Percentiles rank a stretch among this genome's conserved stretches.
phyloP scores from a whole-genome alignment of 1,140 invertebrate species.

The Phenacoccus solenopsis region DNA sequence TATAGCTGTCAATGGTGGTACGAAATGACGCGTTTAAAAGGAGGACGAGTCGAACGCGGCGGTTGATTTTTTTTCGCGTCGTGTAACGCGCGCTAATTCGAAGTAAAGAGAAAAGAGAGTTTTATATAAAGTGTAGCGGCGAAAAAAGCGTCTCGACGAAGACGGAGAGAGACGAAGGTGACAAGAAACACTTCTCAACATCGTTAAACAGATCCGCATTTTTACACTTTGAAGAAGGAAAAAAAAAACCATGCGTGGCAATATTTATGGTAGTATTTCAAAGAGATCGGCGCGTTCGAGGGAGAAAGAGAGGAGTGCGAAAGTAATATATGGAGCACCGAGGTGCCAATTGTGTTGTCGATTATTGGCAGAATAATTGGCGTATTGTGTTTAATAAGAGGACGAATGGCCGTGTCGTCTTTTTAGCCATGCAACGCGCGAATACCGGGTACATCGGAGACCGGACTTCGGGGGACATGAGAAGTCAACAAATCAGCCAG shows the following conservation, averaged over 20 bases:
- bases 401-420: slow-evolving; percentile 11
- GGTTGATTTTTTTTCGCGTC: background rate
- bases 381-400: slow-evolving; percentile 16
- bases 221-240: slow-evolving; percentile 9
- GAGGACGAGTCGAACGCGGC: no score
- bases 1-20: no score
- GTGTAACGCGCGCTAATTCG: background rate
- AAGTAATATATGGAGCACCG: slow-evolving; percentile 14
- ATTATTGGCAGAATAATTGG: slow-evolving; percentile 18
- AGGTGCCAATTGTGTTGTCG: slow-evolving; percentile 17
- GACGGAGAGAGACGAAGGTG: background rate
- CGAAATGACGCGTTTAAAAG: no score
- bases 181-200: slow-evolving; percentile 14
- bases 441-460: no score
- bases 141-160: background rate
- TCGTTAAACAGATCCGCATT: slow-evolving; percentile 16
- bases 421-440: slow-evolving; percentile 8
- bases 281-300: slow-evolving; percentile 9
- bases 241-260: slow-evolving; percentile 1
- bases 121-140: no score
- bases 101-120: background rate
- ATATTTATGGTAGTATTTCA: slow-evolving; percentile 14
- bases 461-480: slow-evolving; percentile 13
- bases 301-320: background rate
- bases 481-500: slow-evolving; percentile 13